phyloP scores from a whole-genome alignment of 2,113 vertebrate species.

The Anguilla japonica region DNA sequence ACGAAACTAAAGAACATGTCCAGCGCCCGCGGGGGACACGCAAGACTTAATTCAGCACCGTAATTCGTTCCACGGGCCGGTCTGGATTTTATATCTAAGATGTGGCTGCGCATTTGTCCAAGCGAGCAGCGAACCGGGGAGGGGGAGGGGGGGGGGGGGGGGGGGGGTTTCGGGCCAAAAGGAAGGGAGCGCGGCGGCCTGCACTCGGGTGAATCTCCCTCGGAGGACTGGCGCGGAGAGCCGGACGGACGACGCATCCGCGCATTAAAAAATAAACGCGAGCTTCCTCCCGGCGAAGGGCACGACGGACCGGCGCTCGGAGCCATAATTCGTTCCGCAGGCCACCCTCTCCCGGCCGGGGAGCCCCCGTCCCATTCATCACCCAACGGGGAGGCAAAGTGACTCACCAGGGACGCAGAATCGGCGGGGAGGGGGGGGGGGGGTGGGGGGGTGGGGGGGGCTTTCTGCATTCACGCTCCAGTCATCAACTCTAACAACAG shows the following conservation, averaged over 20 bases:
- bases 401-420: conserved; percentile 51
- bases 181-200: no score
- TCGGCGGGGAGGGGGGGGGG: conserved; percentile 50
- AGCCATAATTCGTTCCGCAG: conserved; percentile 51
- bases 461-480: conserved; percentile 60
- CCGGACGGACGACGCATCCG: background rate
- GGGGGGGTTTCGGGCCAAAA: no score
- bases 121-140: background rate
- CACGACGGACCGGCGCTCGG: background rate
- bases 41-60: background rate
- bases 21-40: background rate
- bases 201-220: background rate
- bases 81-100: background rate
- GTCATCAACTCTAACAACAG: conserved; percentile 56
- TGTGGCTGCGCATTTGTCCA: background rate
- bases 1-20: background rate
- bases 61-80: background rate
- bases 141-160: no score
- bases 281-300: background rate
- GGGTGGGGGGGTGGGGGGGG: conserved; percentile 37
- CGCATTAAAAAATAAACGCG: background rate
- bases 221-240: background rate
- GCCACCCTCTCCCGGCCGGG: conserved; percentile 49
- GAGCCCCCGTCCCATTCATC: conserved; percentile 57
- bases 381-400: conserved; percentile 55